Base-by-base conservation (phyloP, 2,888 invertebrate species). In the Diaperis boleti region DNA sequence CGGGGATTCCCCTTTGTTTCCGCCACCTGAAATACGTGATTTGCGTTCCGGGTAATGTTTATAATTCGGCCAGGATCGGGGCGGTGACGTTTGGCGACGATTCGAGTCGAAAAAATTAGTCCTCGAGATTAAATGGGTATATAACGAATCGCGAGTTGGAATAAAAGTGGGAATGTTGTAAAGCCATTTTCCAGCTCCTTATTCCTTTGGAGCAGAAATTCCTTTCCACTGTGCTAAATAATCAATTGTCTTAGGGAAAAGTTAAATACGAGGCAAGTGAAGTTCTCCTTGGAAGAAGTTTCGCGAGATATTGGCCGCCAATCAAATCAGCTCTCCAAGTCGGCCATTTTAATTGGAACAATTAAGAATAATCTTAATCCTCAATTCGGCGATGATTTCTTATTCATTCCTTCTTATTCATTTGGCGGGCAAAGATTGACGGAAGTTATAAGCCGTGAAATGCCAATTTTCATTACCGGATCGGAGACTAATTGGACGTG, bases 21-120 rank as follows among this genome's bases (percentile, higher is more conserved):
- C 41, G 59, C 60, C 73, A 71, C 74, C 75, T 75, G 73, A 74
- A 76, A 76, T 73, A 74, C 73, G 72, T 75, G 76, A 76, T 74
- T 76, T 72, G 72, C 69, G 35, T 57, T 72, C 68, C 70, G 69
- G 69, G 69, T 73, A 68, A 72, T 69, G 70, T 70, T 71, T 68
- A 69, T 66, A 59, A 59, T 59, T 59, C 47, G n/a, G 20, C 14
- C 26, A n/a, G n/a, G 26, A 26, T 20, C 20, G 20, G n/a, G n/a
- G n/a, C n/a, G n/a, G n/a, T n/a, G n/a, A n/a, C n/a, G n/a, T n/a
- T n/a, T n/a, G n/a, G n/a, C n/a, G n/a, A n/a, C n/a, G n/a, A n/a
- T n/a, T n/a, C n/a, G n/a, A n/a, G n/a, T n/a, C n/a, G n/a, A n/a
- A n/a, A n/a, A n/a, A n/a, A n/a, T n/a, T n/a, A n/a, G n/a, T n/a